These are phyloP conservation scores for Takifugu bimaculatus DNA, from an alignment of 2,113 vertebrate genomes.

Conservation along the genomic window DNA sequence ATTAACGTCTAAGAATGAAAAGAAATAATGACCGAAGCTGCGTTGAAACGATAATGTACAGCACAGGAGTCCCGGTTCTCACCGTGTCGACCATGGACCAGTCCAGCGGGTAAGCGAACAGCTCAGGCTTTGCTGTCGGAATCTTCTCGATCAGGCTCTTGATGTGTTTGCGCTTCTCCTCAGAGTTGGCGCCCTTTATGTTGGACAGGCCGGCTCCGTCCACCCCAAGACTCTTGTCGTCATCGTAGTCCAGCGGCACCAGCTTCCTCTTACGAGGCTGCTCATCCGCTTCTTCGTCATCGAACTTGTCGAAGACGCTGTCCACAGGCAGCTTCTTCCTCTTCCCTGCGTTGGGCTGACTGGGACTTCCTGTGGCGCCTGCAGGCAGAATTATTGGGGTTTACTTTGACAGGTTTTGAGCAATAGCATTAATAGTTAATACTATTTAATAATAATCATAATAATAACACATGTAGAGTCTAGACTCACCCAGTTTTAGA, in stretches of 20 bases:
- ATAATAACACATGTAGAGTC: not conserved
- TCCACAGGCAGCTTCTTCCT: conserved; percentile 96
- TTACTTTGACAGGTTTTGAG: too few relatives aligned
- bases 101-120: conserved; percentile 95
- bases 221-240: conserved; percentile 84
- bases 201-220: conserved; percentile 60
- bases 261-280: conserved; percentile 94
- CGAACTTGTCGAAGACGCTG: conserved; percentile 97
- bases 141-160: conserved; percentile 99
- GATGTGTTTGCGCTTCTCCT: conserved; percentile 98
- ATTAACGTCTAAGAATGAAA: conserved; percentile 83
- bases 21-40: not conserved
- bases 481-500: conserved; percentile 87
- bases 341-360: conserved; percentile 88
- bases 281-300: conserved; percentile 94
- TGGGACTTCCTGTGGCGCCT: conserved; percentile 92
- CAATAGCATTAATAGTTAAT: too few relatives aligned
- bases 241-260: conserved; percentile 95
- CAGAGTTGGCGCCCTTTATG: conserved; percentile 89
- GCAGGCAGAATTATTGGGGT: not conserved
- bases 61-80: conserved; percentile 31
- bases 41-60: not conserved
- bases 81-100: conserved; percentile 98
- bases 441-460: not conserved
- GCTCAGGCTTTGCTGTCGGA: conserved; percentile 94